These are phyloP conservation scores for Eclectus roratus DNA, from an alignment of 2,113 vertebrate genomes.

Conservation along the genomic window DNA sequence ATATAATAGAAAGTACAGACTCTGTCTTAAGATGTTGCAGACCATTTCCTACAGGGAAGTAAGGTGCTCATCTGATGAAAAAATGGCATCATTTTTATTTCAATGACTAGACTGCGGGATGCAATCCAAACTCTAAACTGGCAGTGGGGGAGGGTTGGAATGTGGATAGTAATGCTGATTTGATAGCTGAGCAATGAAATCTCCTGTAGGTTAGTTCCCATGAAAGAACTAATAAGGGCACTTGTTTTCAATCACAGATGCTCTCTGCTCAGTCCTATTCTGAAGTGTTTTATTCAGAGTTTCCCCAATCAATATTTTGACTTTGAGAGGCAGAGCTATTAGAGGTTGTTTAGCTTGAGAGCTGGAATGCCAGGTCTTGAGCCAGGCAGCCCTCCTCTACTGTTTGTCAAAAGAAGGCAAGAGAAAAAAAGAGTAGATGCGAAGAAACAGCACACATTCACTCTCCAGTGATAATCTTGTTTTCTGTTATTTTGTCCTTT, in stretches of 20 bases:
- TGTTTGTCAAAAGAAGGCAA: neutral
- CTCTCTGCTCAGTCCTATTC: constrained; percentile 35
- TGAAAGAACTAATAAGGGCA: constrained; percentile 56
- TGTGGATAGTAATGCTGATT: constrained; percentile 31
- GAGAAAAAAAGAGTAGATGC: neutral
- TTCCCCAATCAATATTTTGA: constrained; percentile 66
- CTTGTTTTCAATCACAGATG: constrained; percentile 65
- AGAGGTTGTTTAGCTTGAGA: constrained; percentile 46
- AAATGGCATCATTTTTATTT: constrained; percentile 29
- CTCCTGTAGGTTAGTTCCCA: constrained; percentile 46
- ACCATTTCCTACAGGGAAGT: neutral
- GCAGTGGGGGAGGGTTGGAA: neutral
- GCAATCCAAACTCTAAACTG: constrained; percentile 18
- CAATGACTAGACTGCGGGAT: neutral
- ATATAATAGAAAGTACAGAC: neutral
- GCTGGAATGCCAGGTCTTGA: constrained; percentile 20
- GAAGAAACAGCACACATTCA: neutral
- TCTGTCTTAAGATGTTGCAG: neutral
- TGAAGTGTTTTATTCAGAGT: constrained; percentile 60
- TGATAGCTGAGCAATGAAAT: constrained; percentile 39
- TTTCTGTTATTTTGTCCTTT: neutral
- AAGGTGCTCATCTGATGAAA: neutral
- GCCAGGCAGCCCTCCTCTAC: neutral
- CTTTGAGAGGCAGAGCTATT: constrained; percentile 60
- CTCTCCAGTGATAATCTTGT: neutral